Base-by-base conservation (phyloP, 2,888 invertebrate genomes). In the Drosophila sordidapex region DNA sequence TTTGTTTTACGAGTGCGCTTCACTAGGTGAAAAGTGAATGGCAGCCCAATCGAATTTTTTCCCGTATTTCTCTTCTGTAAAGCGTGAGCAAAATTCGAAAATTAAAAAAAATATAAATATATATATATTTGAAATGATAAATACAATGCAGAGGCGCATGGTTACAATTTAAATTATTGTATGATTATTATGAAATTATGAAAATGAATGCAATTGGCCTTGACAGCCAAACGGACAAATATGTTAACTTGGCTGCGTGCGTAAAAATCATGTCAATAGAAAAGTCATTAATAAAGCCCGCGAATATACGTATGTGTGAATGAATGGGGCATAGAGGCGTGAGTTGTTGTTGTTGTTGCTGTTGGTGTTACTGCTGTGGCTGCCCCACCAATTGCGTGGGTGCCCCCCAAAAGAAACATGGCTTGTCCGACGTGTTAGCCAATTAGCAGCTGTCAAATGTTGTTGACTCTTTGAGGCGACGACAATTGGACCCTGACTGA, bases 371-470 rank as follows among this genome's bases (percentile, higher is more conserved):
- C 21, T 21, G 29, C 61, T 27, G 64, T 35, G 11, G 18, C 38
- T 27, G 48, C 43, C n/a, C 43, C n/a, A 15, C n/a, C 27, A 49
- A 21, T 35, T 70, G 83, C 63, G 85, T 80, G 82, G 72, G 85
- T 70, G 82, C 52, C 56, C 15, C 33, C 13, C 25, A 25, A 49
- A 65, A 66, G 25, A 38, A 29, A 38, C n/a, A n/a, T 56, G 38
- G 68, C 48, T 72, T 69, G 85, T 70, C 66, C 67, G 62, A 64
- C 63, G 78, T 85, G 82, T 87, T 76, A 54, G 89, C 87, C 85
- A 85, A 85, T 85, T 85, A 85, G 78, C 89, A 72, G 89, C 85
- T 85, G 89, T 87, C 89, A 87, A 87, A 89, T 87, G 81, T 61
- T 85, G 89, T 89, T 87, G 89, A 88, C 83, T 88, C 79, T 82